These are phyloP conservation scores for Sebastes flavidus DNA, from an alignment of 2,797 vertebrate genomes.

Conservation along the genomic window DNA sequence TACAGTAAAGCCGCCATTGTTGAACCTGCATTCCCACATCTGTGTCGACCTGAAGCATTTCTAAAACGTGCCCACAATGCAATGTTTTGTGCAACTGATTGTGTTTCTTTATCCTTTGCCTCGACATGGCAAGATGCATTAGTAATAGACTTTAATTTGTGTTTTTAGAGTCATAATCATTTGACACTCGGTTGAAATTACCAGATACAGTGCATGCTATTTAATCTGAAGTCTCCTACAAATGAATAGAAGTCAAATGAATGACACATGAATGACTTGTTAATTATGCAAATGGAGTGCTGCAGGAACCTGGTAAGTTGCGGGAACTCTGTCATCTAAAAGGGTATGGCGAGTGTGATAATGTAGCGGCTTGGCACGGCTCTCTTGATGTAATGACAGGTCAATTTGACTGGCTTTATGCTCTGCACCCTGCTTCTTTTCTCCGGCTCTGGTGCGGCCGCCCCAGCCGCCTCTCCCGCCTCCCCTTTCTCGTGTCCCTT, in stretches of 20 bases:
- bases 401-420: slow-evolving; percentile 92
- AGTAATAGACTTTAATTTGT: slow-evolving; percentile 49
- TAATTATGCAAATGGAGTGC: slow-evolving; percentile 86
- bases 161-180: slow-evolving; percentile 52
- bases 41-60: slow-evolving; percentile 60
- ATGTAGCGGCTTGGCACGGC: slow-evolving; percentile 83
- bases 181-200: slow-evolving; percentile 53
- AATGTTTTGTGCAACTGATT: slow-evolving; percentile 5
- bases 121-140: slow-evolving; percentile 12
- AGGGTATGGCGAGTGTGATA: slow-evolving; percentile 85
- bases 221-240: slow-evolving; percentile 69
- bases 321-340: slow-evolving; percentile 84
- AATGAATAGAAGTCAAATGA: slow-evolving; percentile 80
- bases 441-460: slow-evolving; percentile 77
- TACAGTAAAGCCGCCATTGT: slow-evolving; percentile 53
- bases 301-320: slow-evolving; percentile 82
- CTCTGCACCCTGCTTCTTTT: slow-evolving; percentile 82
- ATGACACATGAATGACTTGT: slow-evolving; percentile 84
- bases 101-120: slow-evolving; percentile 2
- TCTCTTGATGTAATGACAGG: slow-evolving; percentile 91
- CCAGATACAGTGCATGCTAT: slow-evolving; percentile 59
- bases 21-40: slow-evolving; percentile 55
- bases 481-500: slow-evolving; percentile 77
- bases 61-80: slow-evolving; percentile 4
- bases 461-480: slow-evolving; percentile 51